Evolutionary conservation across 2,113 vertebrate genomes (phyloP), one percentile per base, ranked within the genome.

Genomic region (Emydocephalus ijimae): DNA sequence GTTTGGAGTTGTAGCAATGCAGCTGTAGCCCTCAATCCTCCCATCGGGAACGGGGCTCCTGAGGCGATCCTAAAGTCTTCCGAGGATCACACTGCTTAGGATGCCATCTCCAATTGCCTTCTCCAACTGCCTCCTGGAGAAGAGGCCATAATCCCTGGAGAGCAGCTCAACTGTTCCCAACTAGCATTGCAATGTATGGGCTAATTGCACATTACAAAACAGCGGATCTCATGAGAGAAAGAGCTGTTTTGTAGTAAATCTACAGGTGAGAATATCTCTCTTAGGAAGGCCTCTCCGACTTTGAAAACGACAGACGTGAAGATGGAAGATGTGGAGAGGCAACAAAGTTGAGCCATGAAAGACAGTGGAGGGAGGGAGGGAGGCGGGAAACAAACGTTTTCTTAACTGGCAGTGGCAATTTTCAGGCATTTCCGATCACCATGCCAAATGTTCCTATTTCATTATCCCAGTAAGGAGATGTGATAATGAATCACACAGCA

Each of bases 151-250:
- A 90, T 85, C 93, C 96, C 94, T 0, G 91, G 1, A 95, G 93
- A 92, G 92, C 0, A 90, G 93, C 93, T 93, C 96, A 97, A 97
- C 95, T 96, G 95, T 87, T 95, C 96, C 95, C 92, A 43, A 24
- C 0, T n/a, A 64, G 95, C 92, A 74, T 89, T 11, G 0, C 74
- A 0, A 0, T 23, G 34, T 88, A 95, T 89, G 89, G 95, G 91
- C 94, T 97, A 94, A 96, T 94, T 87, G 95, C 95, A 95, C n/a
- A 1, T 50, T 95, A 95, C 95, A 97, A 97, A 98, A 97, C 97
- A 97, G 90, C 92, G 91, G 87, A 94, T 96, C 97, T 96, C 96
- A 4, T 0, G 91, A 96, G 97, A 94, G 26, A 39, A 50, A 9
- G 93, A 57, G 92, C 91, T 95, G 96, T 88, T 97, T 95, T 0